A percentile compares a stretch with the other conserved stretches of the same genome.
Evolutionary conservation across 2,888 invertebrate species (phyloP).

Genomic region (Lithophane semibrunnea): DNA sequence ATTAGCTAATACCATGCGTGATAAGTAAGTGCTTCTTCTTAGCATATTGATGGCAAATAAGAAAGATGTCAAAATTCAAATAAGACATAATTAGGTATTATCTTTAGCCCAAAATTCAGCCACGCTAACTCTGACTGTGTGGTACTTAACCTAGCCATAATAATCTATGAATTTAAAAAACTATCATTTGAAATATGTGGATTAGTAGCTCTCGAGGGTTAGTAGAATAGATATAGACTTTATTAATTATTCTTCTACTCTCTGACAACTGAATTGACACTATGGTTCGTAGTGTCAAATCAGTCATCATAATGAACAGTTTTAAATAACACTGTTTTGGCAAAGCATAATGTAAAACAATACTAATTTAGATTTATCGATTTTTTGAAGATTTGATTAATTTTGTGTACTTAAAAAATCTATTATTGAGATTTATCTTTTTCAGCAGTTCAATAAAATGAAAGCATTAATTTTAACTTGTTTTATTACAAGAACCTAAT

Average conservation of each 20-base stretch:
- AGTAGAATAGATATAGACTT: too few species aligned
- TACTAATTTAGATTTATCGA: not conserved
- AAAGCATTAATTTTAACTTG: not conserved
- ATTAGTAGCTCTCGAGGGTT: too few species aligned
- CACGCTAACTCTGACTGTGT: too few species aligned
- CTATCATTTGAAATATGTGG: not conserved
- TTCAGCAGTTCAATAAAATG: constrained; percentile 16
- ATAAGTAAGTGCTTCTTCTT: too few species aligned
- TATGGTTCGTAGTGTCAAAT: not conserved
- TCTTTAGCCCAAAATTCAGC: too few species aligned
- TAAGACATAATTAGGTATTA: too few species aligned
- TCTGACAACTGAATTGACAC: too few species aligned
- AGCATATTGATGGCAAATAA: too few species aligned
- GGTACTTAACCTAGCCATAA: not conserved
- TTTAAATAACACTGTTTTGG: not conserved
- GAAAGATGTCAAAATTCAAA: too few species aligned
- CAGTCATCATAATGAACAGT: not conserved
- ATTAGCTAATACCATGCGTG: not conserved
- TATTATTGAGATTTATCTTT: not conserved
- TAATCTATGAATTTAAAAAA: not conserved
- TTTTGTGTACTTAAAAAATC: not conserved
- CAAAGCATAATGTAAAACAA: not conserved
- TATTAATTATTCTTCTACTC: too few species aligned
- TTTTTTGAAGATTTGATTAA: not conserved
- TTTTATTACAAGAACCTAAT: constrained; percentile 37